Conservation (phyloP, 2,797 vertebrate genomes). For the Sebastes umbrosus region DNA sequence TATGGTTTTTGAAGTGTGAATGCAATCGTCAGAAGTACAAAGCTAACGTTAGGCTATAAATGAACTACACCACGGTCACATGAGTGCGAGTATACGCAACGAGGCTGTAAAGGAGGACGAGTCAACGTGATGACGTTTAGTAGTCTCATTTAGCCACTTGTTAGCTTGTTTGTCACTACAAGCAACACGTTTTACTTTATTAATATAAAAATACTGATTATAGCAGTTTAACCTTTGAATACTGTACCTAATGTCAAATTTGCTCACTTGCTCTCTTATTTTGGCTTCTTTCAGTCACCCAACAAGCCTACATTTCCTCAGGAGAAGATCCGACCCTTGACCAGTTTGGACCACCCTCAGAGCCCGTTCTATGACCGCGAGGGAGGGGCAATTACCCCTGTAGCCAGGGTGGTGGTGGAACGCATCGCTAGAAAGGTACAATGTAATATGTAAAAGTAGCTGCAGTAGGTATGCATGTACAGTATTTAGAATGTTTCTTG, state of each 20-base stretch:
- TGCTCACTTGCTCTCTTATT: background rate
- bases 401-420: conserved; percentile 92
- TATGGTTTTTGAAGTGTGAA: too few relatives aligned
- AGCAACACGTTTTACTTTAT: background rate
- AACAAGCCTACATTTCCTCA: conserved; percentile 93
- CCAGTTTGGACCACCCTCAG: conserved; percentile 93
- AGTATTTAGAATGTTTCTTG: background rate
- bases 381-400: conserved; percentile 89
- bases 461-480: background rate
- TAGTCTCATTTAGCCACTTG: too few relatives aligned
- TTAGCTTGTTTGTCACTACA: background rate
- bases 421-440: conserved; percentile 95
- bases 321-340: conserved; percentile 93
- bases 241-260: background rate
- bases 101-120: too few relatives aligned
- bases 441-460: background rate
- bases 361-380: conserved; percentile 95
- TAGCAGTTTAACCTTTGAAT: background rate
- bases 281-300: conserved; percentile 83
- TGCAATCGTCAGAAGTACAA: too few relatives aligned
- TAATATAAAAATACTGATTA: background rate
- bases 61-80: too few relatives aligned
- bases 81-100: too few relatives aligned
- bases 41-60: too few relatives aligned
- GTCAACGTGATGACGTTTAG: too few relatives aligned